These are phyloP conservation scores for Drosophila burlai DNA, from an alignment of 1,140 invertebrate genomes.

Conservation along the genomic window DNA sequence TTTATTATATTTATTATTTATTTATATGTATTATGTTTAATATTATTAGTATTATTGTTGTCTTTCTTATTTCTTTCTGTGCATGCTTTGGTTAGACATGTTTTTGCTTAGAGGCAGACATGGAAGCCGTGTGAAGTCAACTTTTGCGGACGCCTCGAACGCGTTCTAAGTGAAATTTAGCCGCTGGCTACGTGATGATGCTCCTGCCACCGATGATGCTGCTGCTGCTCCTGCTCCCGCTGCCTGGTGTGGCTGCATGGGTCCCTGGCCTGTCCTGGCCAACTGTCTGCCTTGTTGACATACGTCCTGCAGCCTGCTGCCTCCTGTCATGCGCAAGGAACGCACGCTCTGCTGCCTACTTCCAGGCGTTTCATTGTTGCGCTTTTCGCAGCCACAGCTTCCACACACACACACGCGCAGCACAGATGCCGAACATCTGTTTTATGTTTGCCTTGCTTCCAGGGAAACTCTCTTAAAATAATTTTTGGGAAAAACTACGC, in stretches of 20 bases:
- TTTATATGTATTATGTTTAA: too few species aligned
- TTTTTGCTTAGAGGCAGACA: conserved; percentile 44
- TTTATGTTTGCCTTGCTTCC: conserved; percentile 79
- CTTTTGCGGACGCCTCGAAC: conserved; percentile 66
- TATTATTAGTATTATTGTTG: background rate
- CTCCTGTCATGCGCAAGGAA: conserved; percentile 62
- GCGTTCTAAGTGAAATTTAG: conserved; percentile 56
- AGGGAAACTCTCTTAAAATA: conserved; percentile 44
- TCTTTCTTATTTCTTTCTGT: background rate
- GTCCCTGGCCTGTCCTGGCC: conserved; percentile 45
- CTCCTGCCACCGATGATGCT: conserved; percentile 13
- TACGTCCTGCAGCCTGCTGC: conserved; percentile 42
- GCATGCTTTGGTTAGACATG: conserved; percentile 28
- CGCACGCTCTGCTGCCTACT: conserved; percentile 70
- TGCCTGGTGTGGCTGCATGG: conserved; percentile 22
- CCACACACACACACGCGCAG: conserved; percentile 8
- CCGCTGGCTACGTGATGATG: conserved; percentile 47
- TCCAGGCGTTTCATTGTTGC: conserved; percentile 79
- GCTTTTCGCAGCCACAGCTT: conserved; percentile 62
- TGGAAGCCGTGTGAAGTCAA: conserved; percentile 60
- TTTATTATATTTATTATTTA: too few species aligned
- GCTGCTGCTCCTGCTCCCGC: background rate
- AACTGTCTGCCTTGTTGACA: conserved; percentile 62
- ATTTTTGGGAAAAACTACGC: background rate
- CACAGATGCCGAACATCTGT: conserved; percentile 67